phyloP scores from a whole-genome alignment of 2,797 vertebrate genomes.

The Typhlichthys subterraneus region DNA sequence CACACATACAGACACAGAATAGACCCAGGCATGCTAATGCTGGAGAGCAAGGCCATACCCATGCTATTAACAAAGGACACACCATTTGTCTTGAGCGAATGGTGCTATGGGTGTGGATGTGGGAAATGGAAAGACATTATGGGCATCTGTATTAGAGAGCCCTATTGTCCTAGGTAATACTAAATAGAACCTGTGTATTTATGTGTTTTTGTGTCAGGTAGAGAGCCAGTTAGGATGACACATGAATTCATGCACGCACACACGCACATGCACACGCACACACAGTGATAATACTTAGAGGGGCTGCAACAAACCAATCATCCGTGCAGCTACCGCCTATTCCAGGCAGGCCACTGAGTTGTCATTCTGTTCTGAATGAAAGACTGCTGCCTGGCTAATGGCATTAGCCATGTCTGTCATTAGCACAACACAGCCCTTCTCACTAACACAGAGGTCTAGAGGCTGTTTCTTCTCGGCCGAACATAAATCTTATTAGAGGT shows the following conservation, averaged over 20 bases:
- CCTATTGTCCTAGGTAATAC: too few relatives aligned
- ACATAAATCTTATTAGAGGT: not conserved
- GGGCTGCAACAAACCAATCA: not conserved
- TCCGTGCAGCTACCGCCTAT: slow-evolving; percentile 6
- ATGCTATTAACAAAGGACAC: too few relatives aligned
- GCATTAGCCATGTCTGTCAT: not conserved
- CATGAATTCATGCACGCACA: not conserved
- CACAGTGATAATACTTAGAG: slow-evolving; percentile 11
- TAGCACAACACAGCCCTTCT: not conserved
- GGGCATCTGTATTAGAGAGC: too few relatives aligned
- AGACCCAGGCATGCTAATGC: too few relatives aligned
- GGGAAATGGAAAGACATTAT: too few relatives aligned
- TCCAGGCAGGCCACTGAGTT: slow-evolving; percentile 1
- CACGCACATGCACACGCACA: slow-evolving; percentile 7
- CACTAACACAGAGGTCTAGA: not conserved
- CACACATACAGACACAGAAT: too few relatives aligned
- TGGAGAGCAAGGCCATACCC: too few relatives aligned
- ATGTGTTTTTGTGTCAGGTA: not conserved
- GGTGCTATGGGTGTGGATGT: too few relatives aligned
- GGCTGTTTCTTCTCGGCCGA: not conserved
- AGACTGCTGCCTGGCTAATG: not conserved
- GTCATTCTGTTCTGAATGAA: not conserved
- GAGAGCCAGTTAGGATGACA: not conserved
- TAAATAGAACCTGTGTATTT: too few relatives aligned
- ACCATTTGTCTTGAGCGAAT: too few relatives aligned